Conservation (phyloP, 2,113 vertebrate genomes). For the Myotis lucifugus region DNA sequence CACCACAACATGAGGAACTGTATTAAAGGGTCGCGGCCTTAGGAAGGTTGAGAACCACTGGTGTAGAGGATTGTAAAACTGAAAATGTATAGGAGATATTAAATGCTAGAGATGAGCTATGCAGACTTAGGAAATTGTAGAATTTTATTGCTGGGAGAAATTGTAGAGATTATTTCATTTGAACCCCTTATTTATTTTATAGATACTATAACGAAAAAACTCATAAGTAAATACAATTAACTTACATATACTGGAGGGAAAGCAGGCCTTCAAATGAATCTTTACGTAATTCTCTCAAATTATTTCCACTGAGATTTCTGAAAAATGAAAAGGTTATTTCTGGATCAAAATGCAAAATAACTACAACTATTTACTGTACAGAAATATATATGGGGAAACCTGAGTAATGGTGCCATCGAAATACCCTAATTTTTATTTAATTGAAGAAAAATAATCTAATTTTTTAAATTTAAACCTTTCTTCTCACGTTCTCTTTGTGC, state of each 20-base stretch:
- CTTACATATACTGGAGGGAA: slow-evolving; percentile 81
- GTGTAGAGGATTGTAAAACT: background rate
- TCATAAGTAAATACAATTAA: slow-evolving; percentile 43
- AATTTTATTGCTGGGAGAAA: background rate
- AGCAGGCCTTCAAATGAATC: slow-evolving; percentile 79
- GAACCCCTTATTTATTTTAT: background rate
- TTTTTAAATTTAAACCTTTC: no score
- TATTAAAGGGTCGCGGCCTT: no score
- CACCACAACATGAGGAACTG: no score
- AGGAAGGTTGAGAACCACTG: no score
- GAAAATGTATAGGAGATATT: background rate
- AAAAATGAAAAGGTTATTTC: no score
- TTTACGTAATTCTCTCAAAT: slow-evolving; percentile 56
- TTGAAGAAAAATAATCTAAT: no score
- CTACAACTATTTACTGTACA: no score
- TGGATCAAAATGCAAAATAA: no score
- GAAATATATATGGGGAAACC: no score
- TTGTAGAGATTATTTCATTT: background rate
- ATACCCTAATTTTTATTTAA: no score
- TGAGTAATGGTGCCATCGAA: no score
- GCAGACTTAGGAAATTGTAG: background rate
- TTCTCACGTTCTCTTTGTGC: background rate
- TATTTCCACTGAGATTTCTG: no score
- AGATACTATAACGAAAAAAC: background rate
- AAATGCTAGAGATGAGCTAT: background rate